These are phyloP conservation scores for Cynopterus brachyotis DNA, from an alignment of 2,113 vertebrate species.

Conservation along the genomic window DNA sequence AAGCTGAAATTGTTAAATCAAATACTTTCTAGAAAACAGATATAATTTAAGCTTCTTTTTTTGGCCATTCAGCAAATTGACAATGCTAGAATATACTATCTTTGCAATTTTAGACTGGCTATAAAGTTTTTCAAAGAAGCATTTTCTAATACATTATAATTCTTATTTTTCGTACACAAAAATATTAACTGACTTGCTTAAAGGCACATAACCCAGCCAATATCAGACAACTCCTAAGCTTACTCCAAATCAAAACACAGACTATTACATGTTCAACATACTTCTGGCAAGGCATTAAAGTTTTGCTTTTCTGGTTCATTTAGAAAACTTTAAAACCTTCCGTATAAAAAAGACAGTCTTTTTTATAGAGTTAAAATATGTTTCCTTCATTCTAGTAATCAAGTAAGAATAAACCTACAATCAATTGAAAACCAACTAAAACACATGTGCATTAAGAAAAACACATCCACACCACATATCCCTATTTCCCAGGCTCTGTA, in stretches of 20 bases:
- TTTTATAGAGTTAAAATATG: not conserved
- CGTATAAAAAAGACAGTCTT: not conserved
- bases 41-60: not conserved
- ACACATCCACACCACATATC: not conserved
- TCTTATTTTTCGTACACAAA: not conserved
- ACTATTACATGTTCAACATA: not conserved
- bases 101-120: not conserved
- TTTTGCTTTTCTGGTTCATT: not conserved
- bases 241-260: not conserved
- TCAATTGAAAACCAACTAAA: not conserved
- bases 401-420: not conserved
- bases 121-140: not conserved
- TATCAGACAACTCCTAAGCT: not conserved
- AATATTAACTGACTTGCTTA: constrained; percentile 25
- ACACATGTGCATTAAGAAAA: not conserved
- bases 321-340: not conserved
- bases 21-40: not conserved
- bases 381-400: not conserved
- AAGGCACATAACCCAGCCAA: not conserved
- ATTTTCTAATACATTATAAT: not conserved
- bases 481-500: not conserved
- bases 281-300: not conserved
- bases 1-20: not conserved
- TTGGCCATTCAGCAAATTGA: not conserved
- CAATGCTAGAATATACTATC: not conserved